Evolutionary conservation across 2,888 invertebrate species (phyloP).

Genomic region (Myathropa florea): DNA sequence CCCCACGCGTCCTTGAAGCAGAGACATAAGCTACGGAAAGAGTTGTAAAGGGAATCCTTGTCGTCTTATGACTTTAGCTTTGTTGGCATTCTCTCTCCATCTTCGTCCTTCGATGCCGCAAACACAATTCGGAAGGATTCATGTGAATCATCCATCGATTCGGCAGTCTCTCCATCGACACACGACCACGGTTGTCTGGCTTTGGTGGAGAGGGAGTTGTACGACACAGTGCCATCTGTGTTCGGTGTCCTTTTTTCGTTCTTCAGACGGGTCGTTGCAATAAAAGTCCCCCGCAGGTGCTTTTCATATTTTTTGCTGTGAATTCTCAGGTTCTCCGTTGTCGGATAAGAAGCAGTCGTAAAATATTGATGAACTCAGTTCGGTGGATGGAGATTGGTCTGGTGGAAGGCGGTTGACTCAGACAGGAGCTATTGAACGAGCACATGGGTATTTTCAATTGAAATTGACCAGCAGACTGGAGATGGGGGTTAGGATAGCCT

Average conservation of each 20-base stretch:
- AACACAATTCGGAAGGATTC: conserved; percentile 1
- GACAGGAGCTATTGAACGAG: background rate
- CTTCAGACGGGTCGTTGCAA: background rate
- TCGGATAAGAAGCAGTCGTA: background rate
- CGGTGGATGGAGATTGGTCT: background rate
- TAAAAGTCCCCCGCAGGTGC: background rate
- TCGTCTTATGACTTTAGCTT: background rate
- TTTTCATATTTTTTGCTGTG: background rate
- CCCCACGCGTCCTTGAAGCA: no score
- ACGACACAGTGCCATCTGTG: background rate
- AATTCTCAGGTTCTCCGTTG: no score
- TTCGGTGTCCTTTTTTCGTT: background rate
- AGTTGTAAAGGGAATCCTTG: no score
- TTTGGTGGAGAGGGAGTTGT: background rate
- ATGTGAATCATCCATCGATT: background rate
- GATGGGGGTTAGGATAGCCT: no score
- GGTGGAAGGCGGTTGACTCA: background rate
- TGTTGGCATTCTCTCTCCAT: background rate
- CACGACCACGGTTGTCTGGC: no score
- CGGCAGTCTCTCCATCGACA: no score
- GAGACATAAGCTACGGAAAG: no score
- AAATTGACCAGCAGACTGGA: background rate
- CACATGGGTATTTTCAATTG: background rate
- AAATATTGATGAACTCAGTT: conserved; percentile 15
- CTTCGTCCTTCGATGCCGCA: background rate